Conservation (phyloP, 2,797 vertebrate genomes). For the Apodemus agrarius region DNA sequence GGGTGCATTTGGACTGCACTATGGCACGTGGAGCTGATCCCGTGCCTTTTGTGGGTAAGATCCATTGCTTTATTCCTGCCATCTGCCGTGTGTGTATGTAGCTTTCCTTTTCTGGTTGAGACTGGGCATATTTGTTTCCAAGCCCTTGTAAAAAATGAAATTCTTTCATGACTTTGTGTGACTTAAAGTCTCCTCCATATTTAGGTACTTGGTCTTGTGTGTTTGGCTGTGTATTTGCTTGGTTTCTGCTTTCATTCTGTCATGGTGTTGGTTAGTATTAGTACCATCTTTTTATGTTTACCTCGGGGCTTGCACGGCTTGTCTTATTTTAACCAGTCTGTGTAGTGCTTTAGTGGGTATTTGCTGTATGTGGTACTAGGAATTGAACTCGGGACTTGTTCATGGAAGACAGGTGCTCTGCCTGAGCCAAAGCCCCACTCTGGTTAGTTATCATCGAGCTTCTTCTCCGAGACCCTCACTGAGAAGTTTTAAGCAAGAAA, state of each 20-base stretch:
- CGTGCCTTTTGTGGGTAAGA: background rate
- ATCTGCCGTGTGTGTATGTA: background rate
- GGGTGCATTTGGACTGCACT: background rate
- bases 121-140: background rate
- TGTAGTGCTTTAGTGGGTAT: background rate
- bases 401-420: background rate
- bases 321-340: background rate
- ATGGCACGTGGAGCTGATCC: background rate
- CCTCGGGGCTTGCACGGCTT: background rate
- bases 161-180: background rate
- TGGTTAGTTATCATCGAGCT: background rate
- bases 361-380: background rate
- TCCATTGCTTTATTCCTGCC: background rate
- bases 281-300: background rate
- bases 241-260: constrained; percentile 21
- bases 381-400: background rate
- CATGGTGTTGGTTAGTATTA: background rate
- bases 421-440: background rate
- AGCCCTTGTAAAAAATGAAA: background rate
- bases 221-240: background rate
- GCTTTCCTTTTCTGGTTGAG: background rate
- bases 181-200: background rate
- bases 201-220: background rate
- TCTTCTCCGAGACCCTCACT: background rate
- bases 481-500: background rate